Evolutionary conservation across 2,113 vertebrate species (phyloP), one percentile per base, ranked within the genome.

Genomic region (Siniperca knerii): DNA sequence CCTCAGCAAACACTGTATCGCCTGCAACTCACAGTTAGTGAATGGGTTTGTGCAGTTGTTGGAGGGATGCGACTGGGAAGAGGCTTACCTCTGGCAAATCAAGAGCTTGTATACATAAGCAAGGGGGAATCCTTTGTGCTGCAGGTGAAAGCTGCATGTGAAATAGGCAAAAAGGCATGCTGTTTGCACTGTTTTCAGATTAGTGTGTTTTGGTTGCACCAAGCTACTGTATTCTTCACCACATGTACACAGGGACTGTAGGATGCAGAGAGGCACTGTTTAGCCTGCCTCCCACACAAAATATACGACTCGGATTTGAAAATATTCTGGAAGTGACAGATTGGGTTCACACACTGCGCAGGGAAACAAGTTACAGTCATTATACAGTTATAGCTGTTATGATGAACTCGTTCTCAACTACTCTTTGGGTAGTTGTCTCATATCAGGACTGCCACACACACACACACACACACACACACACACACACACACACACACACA

Each of bases 271-370:
- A 5, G 57, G 87, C 58, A 16, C 67, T 57, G 81, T 81, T 92
- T 85, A 77, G 83, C 72, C 85, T 54, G 64, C 87, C 79, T 73
- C 91, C 85, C 81, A 89, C 90, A 77, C 84, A 80, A 70, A 82
- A 44, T 65, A 61, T 65, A 80, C 79, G 55, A 33, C 89, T 84
- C 11, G 61, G 79, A 78, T 90, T 87, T 92, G 76, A 87, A 87
- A 91, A 89, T 92, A 77, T 81, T 75, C 87, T 84, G 70, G 76
- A 92, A 91, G 89, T 93, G 93, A 93, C 91, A 94, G 90, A 94
- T 93, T 94, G 92, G 91, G 93, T 93, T 94, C 93, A 94, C 65
- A 40, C 67, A 83, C 89, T 79, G 77, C 42, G 77, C 83, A 12
- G 77, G 37, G 78, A 90, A 93, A 92, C 90, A 90, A 90, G 89